These are phyloP conservation scores for Colius striatus DNA, from an alignment of 2,113 vertebrate genomes.

Conservation along the genomic window DNA sequence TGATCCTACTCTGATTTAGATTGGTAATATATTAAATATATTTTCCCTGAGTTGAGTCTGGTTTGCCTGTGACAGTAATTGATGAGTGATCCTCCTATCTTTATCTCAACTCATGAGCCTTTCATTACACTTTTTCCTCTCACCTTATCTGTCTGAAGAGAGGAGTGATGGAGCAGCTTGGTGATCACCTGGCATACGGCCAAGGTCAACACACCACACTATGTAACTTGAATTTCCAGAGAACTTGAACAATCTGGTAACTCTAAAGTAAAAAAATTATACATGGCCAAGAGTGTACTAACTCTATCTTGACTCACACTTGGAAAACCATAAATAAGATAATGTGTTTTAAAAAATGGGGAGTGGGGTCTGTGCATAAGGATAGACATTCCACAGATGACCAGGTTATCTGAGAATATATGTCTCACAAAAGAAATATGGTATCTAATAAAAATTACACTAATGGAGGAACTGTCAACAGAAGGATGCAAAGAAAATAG, in stretches of 20 bases:
- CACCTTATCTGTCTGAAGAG: neutral
- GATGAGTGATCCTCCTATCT: neutral
- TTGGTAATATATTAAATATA: neutral
- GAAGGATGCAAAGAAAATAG: neutral
- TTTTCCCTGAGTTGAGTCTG: neutral
- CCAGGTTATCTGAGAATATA: neutral
- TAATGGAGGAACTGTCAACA: neutral
- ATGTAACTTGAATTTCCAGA: neutral
- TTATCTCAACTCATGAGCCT: neutral
- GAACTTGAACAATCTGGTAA: neutral
- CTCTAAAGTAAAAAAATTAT: neutral
- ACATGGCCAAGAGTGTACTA: neutral
- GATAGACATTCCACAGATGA: neutral
- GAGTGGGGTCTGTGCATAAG: neutral
- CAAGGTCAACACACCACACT: neutral
- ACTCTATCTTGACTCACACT: neutral
- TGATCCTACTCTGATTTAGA: neutral
- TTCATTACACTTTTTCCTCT: neutral
- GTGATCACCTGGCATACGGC: neutral
- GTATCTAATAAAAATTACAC: neutral
- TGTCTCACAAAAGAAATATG: neutral
- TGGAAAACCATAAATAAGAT: neutral
- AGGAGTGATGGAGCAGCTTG: neutral
- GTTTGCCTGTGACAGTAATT: neutral
- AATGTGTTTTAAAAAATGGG: neutral